phyloP scores from a whole-genome alignment of 2,888 invertebrate genomes.

The Lordiphosa andalusiaca region DNA sequence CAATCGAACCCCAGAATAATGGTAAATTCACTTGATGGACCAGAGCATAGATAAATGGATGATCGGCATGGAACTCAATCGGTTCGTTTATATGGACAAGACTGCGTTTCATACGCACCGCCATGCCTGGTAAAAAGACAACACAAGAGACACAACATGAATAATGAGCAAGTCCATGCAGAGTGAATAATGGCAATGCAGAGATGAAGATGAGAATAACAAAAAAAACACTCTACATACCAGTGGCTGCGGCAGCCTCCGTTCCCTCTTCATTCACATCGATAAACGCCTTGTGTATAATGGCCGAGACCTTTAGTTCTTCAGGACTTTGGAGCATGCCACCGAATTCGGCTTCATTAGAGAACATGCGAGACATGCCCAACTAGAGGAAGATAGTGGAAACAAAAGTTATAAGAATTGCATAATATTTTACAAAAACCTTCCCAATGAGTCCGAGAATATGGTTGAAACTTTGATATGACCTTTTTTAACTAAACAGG shows the following conservation, averaged over 20 bases:
- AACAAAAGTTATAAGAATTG: not conserved
- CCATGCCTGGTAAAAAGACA: slow-evolving; percentile 74
- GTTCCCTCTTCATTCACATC: slow-evolving; percentile 94
- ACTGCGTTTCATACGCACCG: slow-evolving; percentile 79
- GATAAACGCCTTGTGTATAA: slow-evolving; percentile 92
- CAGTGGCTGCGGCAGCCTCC: slow-evolving; percentile 91
- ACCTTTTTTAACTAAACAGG: no score
- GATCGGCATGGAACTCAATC: slow-evolving; percentile 67
- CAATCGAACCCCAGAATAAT: slow-evolving; percentile 59
- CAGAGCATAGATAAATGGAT: slow-evolving; percentile 73
- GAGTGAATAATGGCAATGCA: slow-evolving; percentile 4
- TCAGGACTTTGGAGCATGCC: slow-evolving; percentile 82
- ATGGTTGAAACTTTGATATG: no score
- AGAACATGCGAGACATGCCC: slow-evolving; percentile 86
- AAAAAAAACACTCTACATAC: slow-evolving; percentile 34
- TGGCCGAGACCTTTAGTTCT: slow-evolving; percentile 84
- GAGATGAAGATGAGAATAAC: no score
- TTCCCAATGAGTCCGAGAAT: no score
- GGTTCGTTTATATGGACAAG: slow-evolving; percentile 34
- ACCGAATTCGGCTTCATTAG: slow-evolving; percentile 82
- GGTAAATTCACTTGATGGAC: slow-evolving; percentile 35
- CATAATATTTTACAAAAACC: not conserved
- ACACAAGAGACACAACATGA: slow-evolving; percentile 29
- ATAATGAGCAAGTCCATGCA: slow-evolving; percentile 8
- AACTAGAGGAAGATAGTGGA: slow-evolving; percentile 80